A percentile compares a stretch with the other conserved stretches of the same genome.
Conservation (phyloP, 2,797 vertebrate species). For the Ceyx erithaca region DNA sequence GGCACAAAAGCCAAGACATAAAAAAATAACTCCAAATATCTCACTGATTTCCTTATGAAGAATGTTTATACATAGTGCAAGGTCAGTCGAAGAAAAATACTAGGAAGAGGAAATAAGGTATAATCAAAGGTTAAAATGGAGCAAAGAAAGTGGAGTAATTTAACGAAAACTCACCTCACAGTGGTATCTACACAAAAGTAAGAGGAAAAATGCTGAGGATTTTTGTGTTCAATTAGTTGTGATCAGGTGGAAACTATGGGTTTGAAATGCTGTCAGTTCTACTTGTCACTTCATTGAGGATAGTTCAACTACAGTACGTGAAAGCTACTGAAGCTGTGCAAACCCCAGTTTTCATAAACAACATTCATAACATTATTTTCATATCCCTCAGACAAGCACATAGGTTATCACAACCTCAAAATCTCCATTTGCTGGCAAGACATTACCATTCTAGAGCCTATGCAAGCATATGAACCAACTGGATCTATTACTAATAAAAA, state of each 20-base stretch:
- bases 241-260: neutral
- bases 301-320: neutral
- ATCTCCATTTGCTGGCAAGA: conserved; percentile 23
- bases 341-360: conserved; percentile 27
- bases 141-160: neutral
- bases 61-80: neutral
- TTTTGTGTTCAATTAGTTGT: neutral
- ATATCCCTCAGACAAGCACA: conserved; percentile 24
- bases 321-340: neutral
- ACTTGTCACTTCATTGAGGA: neutral
- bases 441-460: neutral
- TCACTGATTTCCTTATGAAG: neutral
- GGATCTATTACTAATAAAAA: conserved; percentile 52
- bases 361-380: conserved; percentile 59
- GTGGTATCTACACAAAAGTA: neutral
- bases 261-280: neutral
- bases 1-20: conserved; percentile 22
- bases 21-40: conserved; percentile 42
- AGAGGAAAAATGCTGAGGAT: neutral
- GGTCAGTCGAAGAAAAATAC: neutral
- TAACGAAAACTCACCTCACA: neutral
- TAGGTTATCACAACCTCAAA: conserved; percentile 42
- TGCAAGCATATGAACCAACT: neutral
- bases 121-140: neutral
- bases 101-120: neutral